Conservation (phyloP, 53 echinoderm and acorn worm genomes). For the Arbacia lixula region DNA sequence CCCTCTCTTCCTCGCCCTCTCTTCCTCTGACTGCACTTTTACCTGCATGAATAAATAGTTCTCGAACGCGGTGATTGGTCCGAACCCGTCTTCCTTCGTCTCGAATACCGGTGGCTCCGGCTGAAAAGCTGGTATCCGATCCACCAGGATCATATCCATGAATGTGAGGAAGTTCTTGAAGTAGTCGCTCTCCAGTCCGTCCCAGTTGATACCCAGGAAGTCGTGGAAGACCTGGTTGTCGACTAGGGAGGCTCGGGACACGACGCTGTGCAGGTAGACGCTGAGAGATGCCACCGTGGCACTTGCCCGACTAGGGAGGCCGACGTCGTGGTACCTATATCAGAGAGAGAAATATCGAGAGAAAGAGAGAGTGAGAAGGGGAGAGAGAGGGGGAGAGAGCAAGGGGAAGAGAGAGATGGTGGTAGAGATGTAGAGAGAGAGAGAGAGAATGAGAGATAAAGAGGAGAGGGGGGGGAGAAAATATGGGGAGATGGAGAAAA, state of each 20-base stretch:
- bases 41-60: slow-evolving; percentile 71
- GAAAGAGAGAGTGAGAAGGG: too few species aligned
- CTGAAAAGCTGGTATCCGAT: slow-evolving; percentile 64
- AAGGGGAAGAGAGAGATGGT: too few species aligned
- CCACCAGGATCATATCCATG: slow-evolving; percentile 64
- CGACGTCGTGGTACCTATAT: slow-evolving; percentile 36
- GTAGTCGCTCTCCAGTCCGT: slow-evolving; percentile 64
- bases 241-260: slow-evolving; percentile 44
- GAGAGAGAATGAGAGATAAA: too few species aligned
- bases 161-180: slow-evolving; percentile 67
- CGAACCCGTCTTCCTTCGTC: slow-evolving; percentile 57
- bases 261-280: slow-evolving; percentile 40
- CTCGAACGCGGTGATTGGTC: slow-evolving; percentile 66
- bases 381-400: too few species aligned
- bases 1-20: neutral
- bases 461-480: too few species aligned
- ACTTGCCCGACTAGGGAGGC: slow-evolving; percentile 18
- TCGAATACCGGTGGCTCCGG: slow-evolving; percentile 78
- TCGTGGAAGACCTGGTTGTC: slow-evolving; percentile 57
- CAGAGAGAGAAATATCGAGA: too few species aligned
- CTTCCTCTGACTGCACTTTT: neutral
- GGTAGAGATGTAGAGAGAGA: too few species aligned
- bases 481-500: too few species aligned
- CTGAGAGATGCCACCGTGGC: slow-evolving; percentile 45
- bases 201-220: slow-evolving; percentile 83